These are phyloP conservation scores for Periophthalmus modestus DNA, from an alignment of 2,113 vertebrate genomes.

Conservation along the genomic window DNA sequence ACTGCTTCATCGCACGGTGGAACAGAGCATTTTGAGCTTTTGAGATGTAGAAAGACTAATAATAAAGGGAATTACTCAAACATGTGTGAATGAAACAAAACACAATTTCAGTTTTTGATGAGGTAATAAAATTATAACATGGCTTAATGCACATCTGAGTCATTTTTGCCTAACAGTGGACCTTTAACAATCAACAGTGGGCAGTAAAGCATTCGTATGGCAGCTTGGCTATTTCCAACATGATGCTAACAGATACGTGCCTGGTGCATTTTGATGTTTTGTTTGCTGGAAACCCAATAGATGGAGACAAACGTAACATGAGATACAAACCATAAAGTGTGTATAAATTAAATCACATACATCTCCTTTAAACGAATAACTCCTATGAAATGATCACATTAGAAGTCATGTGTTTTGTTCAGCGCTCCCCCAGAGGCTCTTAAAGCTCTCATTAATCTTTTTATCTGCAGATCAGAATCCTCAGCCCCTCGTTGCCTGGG, in stretches of 20 bases:
- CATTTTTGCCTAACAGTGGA: too few relatives aligned
- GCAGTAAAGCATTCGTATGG: not conserved
- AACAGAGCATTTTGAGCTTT: too few relatives aligned
- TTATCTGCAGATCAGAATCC: slow-evolving; percentile 4
- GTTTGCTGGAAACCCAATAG: too few relatives aligned
- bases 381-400: not conserved
- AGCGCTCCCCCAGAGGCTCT: not conserved
- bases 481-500: not conserved
- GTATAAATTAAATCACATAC: not conserved
- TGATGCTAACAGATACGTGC: not conserved
- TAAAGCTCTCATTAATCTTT: slow-evolving; percentile 10
- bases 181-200: not conserved
- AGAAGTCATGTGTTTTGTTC: slow-evolving; percentile 6
- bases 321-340: not conserved
- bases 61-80: too few relatives aligned
- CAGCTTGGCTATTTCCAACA: not conserved
- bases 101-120: too few relatives aligned
- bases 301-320: too few relatives aligned
- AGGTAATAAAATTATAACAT: too few relatives aligned
- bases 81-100: too few relatives aligned
- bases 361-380: not conserved
- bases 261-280: too few relatives aligned
- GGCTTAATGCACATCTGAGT: too few relatives aligned
- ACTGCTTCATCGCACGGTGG: too few relatives aligned
- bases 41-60: too few relatives aligned